Conservation (phyloP, 1,140 invertebrate species). For the Drosophila pandora region DNA sequence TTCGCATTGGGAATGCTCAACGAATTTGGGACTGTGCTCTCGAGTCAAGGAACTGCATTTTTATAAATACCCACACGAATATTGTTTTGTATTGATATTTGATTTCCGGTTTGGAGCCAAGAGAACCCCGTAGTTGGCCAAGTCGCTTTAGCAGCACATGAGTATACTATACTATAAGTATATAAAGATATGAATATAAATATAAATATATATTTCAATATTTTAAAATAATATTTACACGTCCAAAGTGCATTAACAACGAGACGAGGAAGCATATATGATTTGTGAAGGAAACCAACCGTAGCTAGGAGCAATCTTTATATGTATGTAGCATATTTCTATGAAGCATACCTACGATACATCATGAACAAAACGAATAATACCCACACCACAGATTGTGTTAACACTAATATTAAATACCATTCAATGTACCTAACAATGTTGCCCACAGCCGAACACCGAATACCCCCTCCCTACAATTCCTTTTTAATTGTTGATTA, state of each 20-base stretch:
- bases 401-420: constrained; percentile 58
- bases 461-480: constrained; percentile 14
- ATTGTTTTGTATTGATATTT: constrained; percentile 28
- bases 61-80: constrained; percentile 22
- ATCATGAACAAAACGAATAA: constrained; percentile 15
- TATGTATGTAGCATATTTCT: not conserved
- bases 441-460: constrained; percentile 29
- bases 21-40: constrained; percentile 10
- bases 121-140: constrained; percentile 5
- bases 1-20: constrained; percentile 40
- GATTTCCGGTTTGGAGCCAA: not conserved
- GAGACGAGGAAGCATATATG: constrained; percentile 36
- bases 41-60: constrained; percentile 35
- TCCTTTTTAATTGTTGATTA: constrained; percentile 44
- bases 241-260: constrained; percentile 50
- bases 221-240: constrained; percentile 31
- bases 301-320: not conserved
- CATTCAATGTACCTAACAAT: constrained; percentile 75
- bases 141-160: constrained; percentile 32
- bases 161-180: constrained; percentile 4
- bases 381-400: constrained; percentile 12
- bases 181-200: not conserved
- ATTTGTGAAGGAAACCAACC: constrained; percentile 22
- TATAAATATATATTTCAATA: constrained; percentile 34
- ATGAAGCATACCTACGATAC: not conserved